These are phyloP conservation scores for Orthonychiurus folsomi DNA, from an alignment of 2,888 invertebrate species.

Conservation along the genomic window DNA sequence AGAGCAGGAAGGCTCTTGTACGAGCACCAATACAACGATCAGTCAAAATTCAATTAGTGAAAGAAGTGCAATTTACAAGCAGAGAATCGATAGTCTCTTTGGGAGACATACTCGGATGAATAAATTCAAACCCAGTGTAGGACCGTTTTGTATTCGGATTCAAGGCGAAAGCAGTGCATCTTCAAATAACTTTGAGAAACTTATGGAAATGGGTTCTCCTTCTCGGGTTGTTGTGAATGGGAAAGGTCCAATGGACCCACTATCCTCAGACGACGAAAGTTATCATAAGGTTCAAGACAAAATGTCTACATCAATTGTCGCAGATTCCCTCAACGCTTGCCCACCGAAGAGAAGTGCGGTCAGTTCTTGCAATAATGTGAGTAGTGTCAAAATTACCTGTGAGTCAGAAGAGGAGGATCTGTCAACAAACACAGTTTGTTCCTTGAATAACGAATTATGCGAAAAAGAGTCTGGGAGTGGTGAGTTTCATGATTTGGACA, in stretches of 20 bases:
- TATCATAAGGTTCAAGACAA: slow-evolving; percentile 27
- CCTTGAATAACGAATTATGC: background rate
- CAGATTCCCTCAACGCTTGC: slow-evolving; percentile 34
- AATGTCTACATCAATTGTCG: slow-evolving; percentile 24
- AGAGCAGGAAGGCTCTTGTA: slow-evolving; percentile 15
- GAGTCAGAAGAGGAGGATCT: slow-evolving; percentile 24
- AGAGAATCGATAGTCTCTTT: slow-evolving; percentile 78
- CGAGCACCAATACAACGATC: slow-evolving; percentile 26
- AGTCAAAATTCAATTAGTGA: slow-evolving; percentile 40
- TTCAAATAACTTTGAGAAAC: background rate
- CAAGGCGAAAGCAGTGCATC: slow-evolving; percentile 18
- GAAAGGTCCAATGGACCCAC: background rate
- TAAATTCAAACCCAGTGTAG: slow-evolving; percentile 25
- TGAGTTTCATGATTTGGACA: slow-evolving; percentile 10
- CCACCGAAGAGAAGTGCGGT: slow-evolving; percentile 10
- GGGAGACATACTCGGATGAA: slow-evolving; percentile 41
- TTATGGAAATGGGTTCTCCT: background rate
- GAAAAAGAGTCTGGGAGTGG: slow-evolving; percentile 2
- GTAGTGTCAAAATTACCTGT: slow-evolving; percentile 35
- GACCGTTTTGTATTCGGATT: slow-evolving; percentile 31
- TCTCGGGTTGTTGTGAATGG: background rate
- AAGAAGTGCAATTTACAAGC: slow-evolving; percentile 57
- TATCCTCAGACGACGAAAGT: slow-evolving; percentile 22
- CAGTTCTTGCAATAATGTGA: slow-evolving; percentile 25
- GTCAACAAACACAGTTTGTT: slow-evolving; percentile 19